These are phyloP conservation scores for Exephanes ischioxanthus DNA, from an alignment of 2,888 invertebrate genomes.

Conservation along the genomic window DNA sequence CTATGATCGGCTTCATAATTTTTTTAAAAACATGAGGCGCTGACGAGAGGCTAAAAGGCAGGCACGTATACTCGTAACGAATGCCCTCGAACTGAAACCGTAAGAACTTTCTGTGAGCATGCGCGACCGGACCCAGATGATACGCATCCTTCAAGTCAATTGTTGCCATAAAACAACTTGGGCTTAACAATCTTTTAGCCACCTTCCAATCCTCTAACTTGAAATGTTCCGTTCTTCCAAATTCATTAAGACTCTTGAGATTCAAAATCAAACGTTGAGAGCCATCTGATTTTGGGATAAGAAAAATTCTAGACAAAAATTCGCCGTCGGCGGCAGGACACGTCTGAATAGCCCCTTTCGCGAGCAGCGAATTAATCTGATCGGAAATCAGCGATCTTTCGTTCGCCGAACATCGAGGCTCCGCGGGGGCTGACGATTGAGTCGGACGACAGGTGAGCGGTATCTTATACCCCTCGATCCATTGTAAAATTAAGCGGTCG, in stretches of 20 bases:
- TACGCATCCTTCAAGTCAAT: background rate
- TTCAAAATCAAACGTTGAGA: background rate
- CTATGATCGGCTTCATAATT: background rate
- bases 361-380: background rate
- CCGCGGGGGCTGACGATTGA: background rate
- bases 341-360: background rate
- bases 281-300: background rate
- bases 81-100: background rate
- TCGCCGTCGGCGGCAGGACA: background rate
- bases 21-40: slow-evolving; percentile 4
- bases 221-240: background rate
- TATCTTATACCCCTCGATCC: background rate
- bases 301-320: background rate
- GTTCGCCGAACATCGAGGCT: background rate
- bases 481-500: background rate
- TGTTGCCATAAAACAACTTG: background rate
- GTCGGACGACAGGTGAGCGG: background rate
- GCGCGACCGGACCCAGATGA: background rate
- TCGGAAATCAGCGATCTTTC: background rate
- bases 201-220: background rate
- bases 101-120: background rate
- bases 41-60: background rate
- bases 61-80: background rate
- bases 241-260: background rate
- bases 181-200: background rate